Conservation (phyloP, 2,113 vertebrate genomes). For the Osmerus mordax region DNA sequence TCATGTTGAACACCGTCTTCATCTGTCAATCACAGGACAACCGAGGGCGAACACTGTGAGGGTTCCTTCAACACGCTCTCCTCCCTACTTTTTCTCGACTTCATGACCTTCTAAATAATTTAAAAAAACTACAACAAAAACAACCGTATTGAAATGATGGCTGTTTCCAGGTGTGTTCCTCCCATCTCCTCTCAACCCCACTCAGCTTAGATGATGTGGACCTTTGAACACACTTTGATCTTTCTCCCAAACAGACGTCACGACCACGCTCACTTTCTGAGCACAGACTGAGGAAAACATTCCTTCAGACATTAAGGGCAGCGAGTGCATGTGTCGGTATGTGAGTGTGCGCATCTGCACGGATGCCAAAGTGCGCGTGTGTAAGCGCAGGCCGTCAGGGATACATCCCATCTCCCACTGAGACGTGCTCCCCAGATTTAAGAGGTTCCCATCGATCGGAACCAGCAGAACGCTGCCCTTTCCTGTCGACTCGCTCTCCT, state of each 20-base stretch:
- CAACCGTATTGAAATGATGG: too few species aligned
- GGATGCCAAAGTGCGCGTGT: not conserved
- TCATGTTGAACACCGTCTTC: slow-evolving; percentile 94
- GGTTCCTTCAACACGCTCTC: not conserved
- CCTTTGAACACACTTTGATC: too few species aligned
- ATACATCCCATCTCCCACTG: not conserved
- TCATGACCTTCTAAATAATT: too few species aligned
- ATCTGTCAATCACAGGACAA: slow-evolving; percentile 70
- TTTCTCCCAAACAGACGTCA: too few species aligned
- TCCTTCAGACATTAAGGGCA: not conserved
- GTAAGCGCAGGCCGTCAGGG: not conserved
- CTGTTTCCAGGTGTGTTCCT: too few species aligned
- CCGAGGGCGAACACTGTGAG: not conserved
- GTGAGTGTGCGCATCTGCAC: not conserved
- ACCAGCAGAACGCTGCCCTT: not conserved
- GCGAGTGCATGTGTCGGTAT: not conserved
- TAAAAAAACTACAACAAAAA: too few species aligned
- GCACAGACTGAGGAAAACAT: too few species aligned
- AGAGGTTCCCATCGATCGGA: not conserved
- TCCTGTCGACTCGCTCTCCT: not conserved
- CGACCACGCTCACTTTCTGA: too few species aligned
- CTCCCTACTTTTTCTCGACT: too few species aligned
- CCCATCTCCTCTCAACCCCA: too few species aligned
- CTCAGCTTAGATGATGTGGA: too few species aligned
- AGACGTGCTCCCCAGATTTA: not conserved